Evolutionary conservation across 2,113 vertebrate species (phyloP), one percentile per base, ranked within the genome.

Genomic region (Rattus rattus): DNA sequence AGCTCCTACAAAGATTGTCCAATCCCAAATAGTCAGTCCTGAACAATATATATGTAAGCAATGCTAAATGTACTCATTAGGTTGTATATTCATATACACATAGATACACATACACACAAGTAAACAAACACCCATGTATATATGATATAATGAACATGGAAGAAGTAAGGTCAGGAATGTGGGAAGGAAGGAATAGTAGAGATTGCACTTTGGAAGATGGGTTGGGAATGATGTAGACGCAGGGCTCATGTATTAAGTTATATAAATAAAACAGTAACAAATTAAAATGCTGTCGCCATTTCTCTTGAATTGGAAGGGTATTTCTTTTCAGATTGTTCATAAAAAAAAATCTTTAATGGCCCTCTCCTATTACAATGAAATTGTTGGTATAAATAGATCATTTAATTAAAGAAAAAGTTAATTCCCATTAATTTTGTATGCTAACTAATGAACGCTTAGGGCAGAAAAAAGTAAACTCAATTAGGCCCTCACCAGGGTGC

Each of bases 381-480:
- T 6, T 80, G 72, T 65, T 10, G 36, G 6, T 70, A 81, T 92
- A 26, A 73, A 79, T 12, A 73, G 43, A 56, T 88, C 52, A 36
- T 56, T 92, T 54, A 85, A 92, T 97, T 94, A 90, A 94, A 94
- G 77, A 86, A 94, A 94, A 88, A 59, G n/a, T 59, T 59, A 75
- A 43, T 75, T 89, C n/a, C 22, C 70, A 75, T 89, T 75, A 87
- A 89, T 75, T 89, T 89, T 73, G 12, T 75, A 28, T 56, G 16
- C 49, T 30, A 88, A 56, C 36, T 73, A 59, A 59, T 59, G n/a
- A 39, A n/a, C 22, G 39, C 8, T 56, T 39, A 28, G 36, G 52
- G 90, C 91, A 88, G 49, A 69, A 88, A 81, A 96, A 88, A 87
- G 49, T 70, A 83, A 94, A 77, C 12, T 90, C 54, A 69, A 69